phyloP scores from a whole-genome alignment of 1,140 invertebrate genomes.

The Anastatus disparis region DNA sequence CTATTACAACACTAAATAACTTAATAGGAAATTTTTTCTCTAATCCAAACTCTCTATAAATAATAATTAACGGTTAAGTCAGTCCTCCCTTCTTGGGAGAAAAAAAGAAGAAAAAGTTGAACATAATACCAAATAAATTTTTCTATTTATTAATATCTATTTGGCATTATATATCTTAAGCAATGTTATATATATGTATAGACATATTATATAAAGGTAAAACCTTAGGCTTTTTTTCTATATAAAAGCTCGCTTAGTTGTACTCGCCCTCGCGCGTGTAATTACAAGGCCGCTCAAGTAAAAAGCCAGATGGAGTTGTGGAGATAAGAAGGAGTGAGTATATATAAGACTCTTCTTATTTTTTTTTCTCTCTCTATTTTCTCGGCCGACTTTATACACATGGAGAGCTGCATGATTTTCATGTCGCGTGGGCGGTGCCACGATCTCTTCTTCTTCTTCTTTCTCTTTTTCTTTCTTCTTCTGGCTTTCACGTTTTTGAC shows the following conservation, averaged over 20 bases:
- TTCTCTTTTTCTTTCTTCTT: too few relatives aligned
- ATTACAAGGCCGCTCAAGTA: slow-evolving; percentile 27
- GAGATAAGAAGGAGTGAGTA: background rate
- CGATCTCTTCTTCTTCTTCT: background rate
- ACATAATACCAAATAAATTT: slow-evolving; percentile 27
- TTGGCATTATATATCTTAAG: background rate
- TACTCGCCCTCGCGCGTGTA: background rate
- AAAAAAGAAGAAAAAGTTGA: background rate
- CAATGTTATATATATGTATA: too few relatives aligned
- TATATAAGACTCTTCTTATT: background rate
- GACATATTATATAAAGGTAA: too few relatives aligned
- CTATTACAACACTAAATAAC: too few relatives aligned
- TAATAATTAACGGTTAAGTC: too few relatives aligned
- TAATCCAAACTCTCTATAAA: too few relatives aligned
- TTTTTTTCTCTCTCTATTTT: background rate
- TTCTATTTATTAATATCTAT: slow-evolving; percentile 19
- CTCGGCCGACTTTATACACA: background rate
- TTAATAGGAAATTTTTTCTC: too few relatives aligned
- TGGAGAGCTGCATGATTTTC: slow-evolving; percentile 9
- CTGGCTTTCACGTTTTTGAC: slow-evolving; percentile 12
- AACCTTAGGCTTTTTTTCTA: too few relatives aligned
- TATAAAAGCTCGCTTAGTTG: too few relatives aligned
- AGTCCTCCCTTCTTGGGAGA: too few relatives aligned
- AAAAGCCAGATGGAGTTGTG: slow-evolving; percentile 19
- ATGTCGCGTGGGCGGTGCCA: slow-evolving; percentile 29